Percentiles rank a stretch among this genome's conserved stretches.
These are phyloP conservation scores for Brachionus manjavacas DNA, from an alignment of 1,140 invertebrate species.

Conservation along the genomic window DNA sequence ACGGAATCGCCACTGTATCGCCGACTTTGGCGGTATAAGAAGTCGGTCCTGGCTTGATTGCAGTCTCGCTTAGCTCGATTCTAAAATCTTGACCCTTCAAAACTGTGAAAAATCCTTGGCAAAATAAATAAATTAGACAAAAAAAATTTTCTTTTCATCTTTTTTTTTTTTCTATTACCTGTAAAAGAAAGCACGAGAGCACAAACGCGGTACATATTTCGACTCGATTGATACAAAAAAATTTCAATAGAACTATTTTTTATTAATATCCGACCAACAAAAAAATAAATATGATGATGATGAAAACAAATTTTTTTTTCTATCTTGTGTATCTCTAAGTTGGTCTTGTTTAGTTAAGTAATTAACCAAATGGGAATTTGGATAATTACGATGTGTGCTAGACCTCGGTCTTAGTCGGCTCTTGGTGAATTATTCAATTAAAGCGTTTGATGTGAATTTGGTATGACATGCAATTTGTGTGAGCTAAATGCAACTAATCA, in stretches of 20 bases:
- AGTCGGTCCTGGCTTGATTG: neutral
- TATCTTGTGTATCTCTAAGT: neutral
- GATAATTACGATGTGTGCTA: neutral
- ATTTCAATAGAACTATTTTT: neutral
- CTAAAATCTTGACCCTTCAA: neutral
- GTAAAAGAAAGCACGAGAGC: neutral
- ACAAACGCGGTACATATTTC: neutral
- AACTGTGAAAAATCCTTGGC: neutral
- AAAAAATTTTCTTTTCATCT: no score
- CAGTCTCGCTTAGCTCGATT: neutral
- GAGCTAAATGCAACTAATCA: neutral
- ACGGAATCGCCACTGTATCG: neutral
- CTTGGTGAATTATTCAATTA: neutral
- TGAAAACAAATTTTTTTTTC: neutral
- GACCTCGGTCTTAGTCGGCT: neutral
- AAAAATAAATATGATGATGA: neutral
- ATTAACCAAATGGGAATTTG: conserved; percentile 28
- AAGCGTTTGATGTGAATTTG: conserved; percentile 11
- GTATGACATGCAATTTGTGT: conserved; percentile 18
- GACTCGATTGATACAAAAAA: neutral
- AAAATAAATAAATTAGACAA: no score
- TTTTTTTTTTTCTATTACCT: neutral
- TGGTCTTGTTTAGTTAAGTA: conserved; percentile 26
- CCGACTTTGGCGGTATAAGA: conserved; percentile 14
- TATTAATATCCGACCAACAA: neutral